Evolutionary conservation across 2,888 invertebrate genomes (phyloP), one percentile per base, ranked within the genome.

Genomic region (Dyspetes luteomarginatus): DNA sequence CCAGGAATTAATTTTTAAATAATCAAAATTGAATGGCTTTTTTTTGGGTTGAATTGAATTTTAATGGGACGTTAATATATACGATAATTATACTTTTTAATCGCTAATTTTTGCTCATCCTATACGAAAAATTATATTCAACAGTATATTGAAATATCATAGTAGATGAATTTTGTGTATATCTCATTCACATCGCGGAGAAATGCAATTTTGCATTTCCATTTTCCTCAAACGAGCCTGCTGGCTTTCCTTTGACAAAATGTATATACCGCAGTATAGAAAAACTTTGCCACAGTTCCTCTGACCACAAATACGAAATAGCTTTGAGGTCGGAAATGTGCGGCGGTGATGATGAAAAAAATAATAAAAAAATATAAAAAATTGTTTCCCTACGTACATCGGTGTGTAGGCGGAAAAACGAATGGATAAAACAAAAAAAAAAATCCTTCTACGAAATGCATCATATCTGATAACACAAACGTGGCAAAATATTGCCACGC

Each of bases 281-380:
- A 48, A 45, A 45, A 36, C 9, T 7, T 41, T 4, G 12, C 48
- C 45, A 4, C 64, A 28, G 55, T 41, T 50, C 9, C 55, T 55
- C 55, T 15, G 45, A 55, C 30, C 55, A 22, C 22, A 7, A 24
- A 58, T 26, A 68, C 22, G n/a, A 30, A 58, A 67, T 58, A 36
- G 65, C 74, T 67, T 58, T 24, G 74, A 43, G 65, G 56, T 58
- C 17, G 65, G 26, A 65, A 67, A 74, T 58, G 48, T 36, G 28
- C 52, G 28, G 48, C 19, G 50, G 7, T 30, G 24, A 9, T 3
- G 17, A 24, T 60, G 22, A 36, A 36, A 50, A 28, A 69, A 50
- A 62, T 50, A 68, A 28, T 60, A 58, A 55, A 41, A 71, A 43
- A 26, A 36, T 36, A 36, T 7, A 36, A 36, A 36, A 36, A 36